phyloP scores from a whole-genome alignment of 2,113 vertebrate genomes.

The Thamnaconus septentrionalis region DNA sequence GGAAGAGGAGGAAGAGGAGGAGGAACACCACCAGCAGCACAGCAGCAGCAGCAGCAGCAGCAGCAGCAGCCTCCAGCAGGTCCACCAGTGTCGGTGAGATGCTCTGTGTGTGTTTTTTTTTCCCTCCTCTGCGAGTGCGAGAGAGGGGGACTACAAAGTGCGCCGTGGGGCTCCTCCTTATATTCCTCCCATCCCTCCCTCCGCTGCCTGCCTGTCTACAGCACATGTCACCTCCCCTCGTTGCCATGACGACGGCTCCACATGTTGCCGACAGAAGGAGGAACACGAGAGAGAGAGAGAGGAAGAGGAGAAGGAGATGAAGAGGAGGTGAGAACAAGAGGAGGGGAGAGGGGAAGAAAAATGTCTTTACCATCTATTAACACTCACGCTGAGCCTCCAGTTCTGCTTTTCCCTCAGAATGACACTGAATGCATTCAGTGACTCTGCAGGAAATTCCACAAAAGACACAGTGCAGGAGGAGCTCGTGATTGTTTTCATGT shows the following conservation, averaged over 20 bases:
- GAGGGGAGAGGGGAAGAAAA: not conserved
- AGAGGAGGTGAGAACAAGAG: not conserved
- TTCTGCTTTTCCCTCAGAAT: slow-evolving; percentile 12
- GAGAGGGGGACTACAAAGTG: slow-evolving; percentile 63
- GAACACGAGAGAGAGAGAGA: slow-evolving; percentile 45
- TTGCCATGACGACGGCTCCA: slow-evolving; percentile 90
- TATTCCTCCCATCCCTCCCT: slow-evolving; percentile 82
- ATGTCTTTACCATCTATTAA: not conserved
- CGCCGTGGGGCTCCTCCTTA: slow-evolving; percentile 82
- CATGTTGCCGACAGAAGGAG: slow-evolving; percentile 92
- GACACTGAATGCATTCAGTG: not conserved
- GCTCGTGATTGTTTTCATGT: too few relatives aligned
- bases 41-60: not conserved
- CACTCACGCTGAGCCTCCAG: slow-evolving; percentile 11
- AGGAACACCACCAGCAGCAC: too few relatives aligned
- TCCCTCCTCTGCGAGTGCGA: slow-evolving; percentile 33
- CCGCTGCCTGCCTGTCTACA: slow-evolving; percentile 80
- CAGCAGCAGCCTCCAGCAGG: slow-evolving; percentile 41
- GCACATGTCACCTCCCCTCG: slow-evolving; percentile 92
- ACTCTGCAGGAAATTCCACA: too few relatives aligned
- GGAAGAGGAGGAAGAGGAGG: not conserved
- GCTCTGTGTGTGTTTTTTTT: slow-evolving; percentile 19
- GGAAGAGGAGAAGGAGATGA: not conserved
- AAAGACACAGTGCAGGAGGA: too few relatives aligned
- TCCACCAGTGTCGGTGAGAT: slow-evolving; percentile 36